Evolutionary conservation across 2,797 vertebrate species (phyloP).

Genomic region (Pseudopleuronectes americanus): DNA sequence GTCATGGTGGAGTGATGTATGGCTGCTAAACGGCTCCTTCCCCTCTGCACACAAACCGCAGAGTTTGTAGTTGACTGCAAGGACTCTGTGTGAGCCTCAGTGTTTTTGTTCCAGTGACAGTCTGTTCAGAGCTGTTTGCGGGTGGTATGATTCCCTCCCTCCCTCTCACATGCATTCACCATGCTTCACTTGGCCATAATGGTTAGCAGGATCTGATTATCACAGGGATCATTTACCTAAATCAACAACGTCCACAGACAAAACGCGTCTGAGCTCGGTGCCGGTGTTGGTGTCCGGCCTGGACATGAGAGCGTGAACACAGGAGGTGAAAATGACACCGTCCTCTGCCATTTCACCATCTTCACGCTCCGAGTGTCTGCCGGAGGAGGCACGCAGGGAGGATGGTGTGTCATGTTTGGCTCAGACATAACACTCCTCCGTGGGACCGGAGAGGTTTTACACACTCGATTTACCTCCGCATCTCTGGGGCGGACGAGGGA

Average conservation of each 20-base stretch:
- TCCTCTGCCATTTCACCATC: constrained; percentile 2
- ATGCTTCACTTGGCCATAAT: constrained; percentile 30
- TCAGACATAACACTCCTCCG: constrained; percentile 36
- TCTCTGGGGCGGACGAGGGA: constrained; percentile 10
- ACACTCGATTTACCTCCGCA: background rate
- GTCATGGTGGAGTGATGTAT: constrained; percentile 31
- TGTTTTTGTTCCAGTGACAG: constrained; percentile 55
- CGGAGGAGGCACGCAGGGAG: constrained; percentile 23
- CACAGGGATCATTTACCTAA: constrained; percentile 34
- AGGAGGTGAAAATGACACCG: background rate
- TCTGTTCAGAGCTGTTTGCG: constrained; percentile 42
- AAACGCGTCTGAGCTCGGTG: background rate
- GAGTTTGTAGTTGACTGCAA: constrained; percentile 53
- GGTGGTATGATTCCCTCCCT: constrained; percentile 42
- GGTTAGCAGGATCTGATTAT: constrained; percentile 42
- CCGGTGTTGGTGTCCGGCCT: background rate
- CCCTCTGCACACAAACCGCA: constrained; percentile 44
- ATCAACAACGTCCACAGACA: constrained; percentile 33
- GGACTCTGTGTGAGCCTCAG: constrained; percentile 44
- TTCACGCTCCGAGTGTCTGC: constrained; percentile 3
- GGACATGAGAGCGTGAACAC: background rate
- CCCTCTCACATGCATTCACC: constrained; percentile 42
- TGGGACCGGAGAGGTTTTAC: constrained; percentile 8
- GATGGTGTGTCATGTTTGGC: constrained; percentile 36
- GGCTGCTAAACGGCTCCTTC: constrained; percentile 41